Evolutionary conservation across 2,113 vertebrate genomes (phyloP).

Genomic region (Dryoscopus gambensis): DNA sequence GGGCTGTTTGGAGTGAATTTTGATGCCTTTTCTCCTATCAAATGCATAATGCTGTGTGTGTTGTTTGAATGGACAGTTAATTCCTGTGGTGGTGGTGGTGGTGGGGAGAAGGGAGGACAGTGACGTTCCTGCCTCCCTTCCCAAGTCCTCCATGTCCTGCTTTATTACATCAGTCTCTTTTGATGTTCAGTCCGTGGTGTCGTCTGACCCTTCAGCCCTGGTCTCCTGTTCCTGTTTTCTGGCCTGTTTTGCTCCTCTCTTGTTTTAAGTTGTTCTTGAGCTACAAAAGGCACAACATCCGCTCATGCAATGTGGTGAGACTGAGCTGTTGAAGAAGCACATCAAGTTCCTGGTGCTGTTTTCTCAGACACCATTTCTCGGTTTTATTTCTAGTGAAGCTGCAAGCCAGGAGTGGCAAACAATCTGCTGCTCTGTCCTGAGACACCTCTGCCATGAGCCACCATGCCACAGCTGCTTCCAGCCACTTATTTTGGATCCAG

Average conservation of each 20-base stretch:
- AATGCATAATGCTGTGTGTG: not conserved
- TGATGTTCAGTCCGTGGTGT: not conserved
- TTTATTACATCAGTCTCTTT: not conserved
- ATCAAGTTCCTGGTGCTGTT: not conserved
- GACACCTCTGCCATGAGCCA: not conserved
- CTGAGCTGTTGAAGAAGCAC: not conserved
- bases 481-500: not conserved
- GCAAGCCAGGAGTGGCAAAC: not conserved
- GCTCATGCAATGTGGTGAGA: not conserved
- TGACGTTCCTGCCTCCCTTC: not conserved
- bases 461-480: not conserved
- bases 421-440: not conserved
- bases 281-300: not conserved
- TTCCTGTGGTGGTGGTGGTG: not conserved
- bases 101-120: not conserved
- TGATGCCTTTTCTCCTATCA: slow-evolving; percentile 10
- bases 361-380: not conserved
- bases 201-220: not conserved
- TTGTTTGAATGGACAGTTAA: not conserved
- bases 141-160: slow-evolving; percentile 7
- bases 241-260: not conserved
- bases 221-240: slow-evolving; percentile 7
- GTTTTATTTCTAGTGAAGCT: not conserved
- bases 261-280: not conserved
- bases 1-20: slow-evolving; percentile 31